Percentiles rank a stretch among this genome's conserved stretches.
Evolutionary conservation across 2,888 invertebrate species (phyloP).

Genomic region (Tortrix viridana): DNA sequence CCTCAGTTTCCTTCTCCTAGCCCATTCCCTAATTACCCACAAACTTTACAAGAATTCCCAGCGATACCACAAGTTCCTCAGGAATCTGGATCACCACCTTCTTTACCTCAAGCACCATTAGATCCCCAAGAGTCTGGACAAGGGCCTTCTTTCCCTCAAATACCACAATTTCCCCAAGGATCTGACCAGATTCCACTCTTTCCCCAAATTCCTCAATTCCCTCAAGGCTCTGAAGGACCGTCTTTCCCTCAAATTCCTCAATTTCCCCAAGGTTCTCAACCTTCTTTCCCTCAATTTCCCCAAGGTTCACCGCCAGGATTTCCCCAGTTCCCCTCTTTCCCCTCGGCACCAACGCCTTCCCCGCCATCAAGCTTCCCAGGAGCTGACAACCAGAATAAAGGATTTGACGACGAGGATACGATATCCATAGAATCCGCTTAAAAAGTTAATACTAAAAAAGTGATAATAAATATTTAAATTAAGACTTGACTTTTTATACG

Average conservation of each 20-base stretch:
- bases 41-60: slow-evolving; percentile 45
- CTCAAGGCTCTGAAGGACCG: slow-evolving; percentile 5
- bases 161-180: slow-evolving; percentile 43
- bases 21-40: slow-evolving; percentile 44
- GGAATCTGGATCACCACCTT: slow-evolving; percentile 14
- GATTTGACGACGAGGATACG: slow-evolving; percentile 74
- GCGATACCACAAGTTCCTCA: slow-evolving; percentile 45
- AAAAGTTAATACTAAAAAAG: slow-evolving; percentile 21
- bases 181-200: neutral
- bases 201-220: slow-evolving; percentile 27
- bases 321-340: slow-evolving; percentile 50
- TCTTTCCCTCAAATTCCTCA: slow-evolving; percentile 46
- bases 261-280: slow-evolving; percentile 43
- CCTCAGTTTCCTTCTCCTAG: slow-evolving; percentile 48
- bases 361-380: slow-evolving; percentile 62
- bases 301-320: slow-evolving; percentile 29
- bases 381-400: slow-evolving; percentile 54
- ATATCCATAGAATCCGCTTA: slow-evolving; percentile 76
- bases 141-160: slow-evolving; percentile 41
- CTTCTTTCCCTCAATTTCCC: slow-evolving; percentile 42
- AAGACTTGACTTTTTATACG: too few species aligned
- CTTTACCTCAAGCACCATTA: slow-evolving; percentile 51
- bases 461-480: slow-evolving; percentile 23
- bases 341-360: slow-evolving; percentile 49
- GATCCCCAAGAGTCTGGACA: slow-evolving; percentile 35